Conservation (phyloP, 2,888 invertebrate genomes). For the Amorpha juglandis region DNA sequence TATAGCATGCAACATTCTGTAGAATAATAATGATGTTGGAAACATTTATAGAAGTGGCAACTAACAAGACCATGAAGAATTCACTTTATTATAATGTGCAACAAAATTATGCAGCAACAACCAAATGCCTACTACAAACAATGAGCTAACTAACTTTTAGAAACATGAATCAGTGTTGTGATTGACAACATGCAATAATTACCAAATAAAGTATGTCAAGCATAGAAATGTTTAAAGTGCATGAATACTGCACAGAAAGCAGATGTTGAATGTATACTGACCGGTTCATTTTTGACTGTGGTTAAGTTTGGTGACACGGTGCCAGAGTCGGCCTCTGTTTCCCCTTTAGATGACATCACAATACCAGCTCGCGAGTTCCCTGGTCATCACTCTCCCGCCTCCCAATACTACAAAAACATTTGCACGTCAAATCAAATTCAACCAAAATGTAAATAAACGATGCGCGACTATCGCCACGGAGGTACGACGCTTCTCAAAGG, state of each 20-base stretch:
- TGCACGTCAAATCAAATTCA: conserved; percentile 48
- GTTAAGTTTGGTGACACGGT: conserved; percentile 78
- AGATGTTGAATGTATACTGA: conserved; percentile 58
- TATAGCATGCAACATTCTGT: not conserved
- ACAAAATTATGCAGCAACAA: not conserved
- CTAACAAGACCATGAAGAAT: not conserved
- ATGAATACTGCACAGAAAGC: conserved; percentile 27
- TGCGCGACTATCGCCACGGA: conserved; percentile 40
- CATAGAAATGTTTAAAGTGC: conserved; percentile 31
- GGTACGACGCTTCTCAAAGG: conserved; percentile 44
- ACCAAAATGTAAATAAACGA: conserved; percentile 38
- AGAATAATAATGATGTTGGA: not conserved
- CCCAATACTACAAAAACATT: conserved; percentile 67
- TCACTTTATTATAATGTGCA: not conserved
- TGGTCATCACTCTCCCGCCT: conserved; percentile 82
- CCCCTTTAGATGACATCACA: conserved; percentile 85
- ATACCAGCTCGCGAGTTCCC: conserved; percentile 74
- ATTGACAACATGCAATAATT: not conserved
- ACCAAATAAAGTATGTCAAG: conserved; percentile 12
- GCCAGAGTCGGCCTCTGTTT: conserved; percentile 84
- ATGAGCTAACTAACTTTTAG: not conserved
- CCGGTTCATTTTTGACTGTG: conserved; percentile 79
- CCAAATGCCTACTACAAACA: conserved; percentile 1
- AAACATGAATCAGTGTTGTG: not conserved
- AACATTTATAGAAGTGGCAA: not conserved